Evolutionary conservation across 2,888 invertebrate species (phyloP).

Genomic region (Diarsia dahlii): DNA sequence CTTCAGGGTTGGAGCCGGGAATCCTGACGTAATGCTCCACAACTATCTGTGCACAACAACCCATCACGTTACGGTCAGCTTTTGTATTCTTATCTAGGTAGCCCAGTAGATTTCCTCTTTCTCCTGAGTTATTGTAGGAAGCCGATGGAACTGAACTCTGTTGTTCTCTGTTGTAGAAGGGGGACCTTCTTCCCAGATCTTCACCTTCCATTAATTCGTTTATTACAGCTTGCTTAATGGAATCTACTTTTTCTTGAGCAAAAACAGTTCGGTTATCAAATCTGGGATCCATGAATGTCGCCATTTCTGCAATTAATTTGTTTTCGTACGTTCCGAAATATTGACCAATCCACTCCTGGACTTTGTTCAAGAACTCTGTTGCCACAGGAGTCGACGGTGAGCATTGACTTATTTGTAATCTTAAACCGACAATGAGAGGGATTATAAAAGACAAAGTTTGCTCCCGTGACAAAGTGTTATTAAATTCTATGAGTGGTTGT

Average conservation of each 20-base stretch:
- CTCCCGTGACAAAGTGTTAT: background rate
- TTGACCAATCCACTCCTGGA: background rate
- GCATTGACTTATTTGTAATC: background rate
- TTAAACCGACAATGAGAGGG: background rate
- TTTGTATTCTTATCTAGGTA: background rate
- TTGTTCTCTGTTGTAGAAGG: too few relatives aligned
- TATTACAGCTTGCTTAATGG: background rate
- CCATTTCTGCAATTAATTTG: background rate
- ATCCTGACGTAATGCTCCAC: conserved; percentile 1
- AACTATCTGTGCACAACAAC: background rate
- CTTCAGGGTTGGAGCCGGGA: background rate
- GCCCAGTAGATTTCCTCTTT: background rate
- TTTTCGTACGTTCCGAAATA: background rate
- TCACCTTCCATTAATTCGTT: background rate
- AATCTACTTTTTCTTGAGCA: background rate
- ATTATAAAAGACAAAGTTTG: conserved; percentile 12
- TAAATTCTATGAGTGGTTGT: conserved; percentile 2
- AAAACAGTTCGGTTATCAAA: conserved; percentile 2
- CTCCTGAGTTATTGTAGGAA: background rate
- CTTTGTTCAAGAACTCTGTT: background rate
- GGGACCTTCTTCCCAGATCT: too few relatives aligned
- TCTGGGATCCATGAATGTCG: conserved; percentile 18
- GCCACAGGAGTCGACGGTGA: background rate
- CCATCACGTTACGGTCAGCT: background rate
- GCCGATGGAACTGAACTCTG: background rate